Evolutionary conservation across 2,888 invertebrate genomes (phyloP), one percentile per base, ranked within the genome.

Genomic region (Plebejus melissa): DNA sequence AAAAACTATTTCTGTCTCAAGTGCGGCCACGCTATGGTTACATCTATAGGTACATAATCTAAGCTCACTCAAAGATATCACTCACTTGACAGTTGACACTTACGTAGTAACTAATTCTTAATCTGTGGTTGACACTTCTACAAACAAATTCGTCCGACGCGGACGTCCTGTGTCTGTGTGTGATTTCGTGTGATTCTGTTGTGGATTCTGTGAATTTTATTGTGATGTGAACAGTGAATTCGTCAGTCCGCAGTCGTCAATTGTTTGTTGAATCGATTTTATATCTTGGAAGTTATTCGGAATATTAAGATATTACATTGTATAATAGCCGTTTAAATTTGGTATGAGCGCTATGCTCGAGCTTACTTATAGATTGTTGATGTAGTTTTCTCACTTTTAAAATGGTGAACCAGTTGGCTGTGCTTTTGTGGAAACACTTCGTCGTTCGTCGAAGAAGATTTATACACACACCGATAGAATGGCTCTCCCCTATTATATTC

Each of bases 341-440:
- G 9, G 7, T 28, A 28, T 65, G 32, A 36, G 65, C 65, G 65
- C 36, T 65, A 65, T 65, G 65, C 65, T 65, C 65, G 4, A 32
- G 65, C 36, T 32, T 4, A 65, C 13, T 1, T 32, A 11, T 60
- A 32, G 11, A 11, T 60, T 11, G 60, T 32, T 13, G 7, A 2
- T 9, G 65, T 32, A 36, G 60, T 32, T 65, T 36, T 28, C 3
- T 13, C 13, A 69, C 72, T 41, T 46, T 76, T 11, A 81, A 78
- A 77, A 83, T 82, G 81, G 80, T 77, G 77, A 77, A 82, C 4
- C 79, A 79, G 22, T 79, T 87, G 22, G 69, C 74, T 36, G 84
- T 87, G 41, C 79, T 88, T 69, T 82, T 88, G 84, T 86, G 86
- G 84, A 88, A 87, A 79, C 87, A 87, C 79, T 76, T 82, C 2